phyloP scores from a whole-genome alignment of 2,797 vertebrate genomes.

The Phataginus tetradactyla region DNA sequence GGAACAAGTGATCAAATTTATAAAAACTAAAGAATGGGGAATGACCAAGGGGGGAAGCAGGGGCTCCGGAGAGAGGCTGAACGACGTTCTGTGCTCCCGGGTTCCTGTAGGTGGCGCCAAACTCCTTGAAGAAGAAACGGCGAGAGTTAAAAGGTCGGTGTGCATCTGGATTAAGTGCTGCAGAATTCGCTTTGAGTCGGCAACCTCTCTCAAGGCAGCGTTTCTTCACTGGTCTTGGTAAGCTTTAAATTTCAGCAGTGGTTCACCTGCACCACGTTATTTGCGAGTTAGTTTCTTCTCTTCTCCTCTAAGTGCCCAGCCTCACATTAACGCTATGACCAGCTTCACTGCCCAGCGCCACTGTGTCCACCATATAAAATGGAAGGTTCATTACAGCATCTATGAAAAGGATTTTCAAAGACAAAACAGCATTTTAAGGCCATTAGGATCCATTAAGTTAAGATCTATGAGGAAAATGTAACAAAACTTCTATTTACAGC shows the following conservation, averaged over 20 bases:
- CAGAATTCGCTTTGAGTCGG: background rate
- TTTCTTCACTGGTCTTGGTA: constrained; percentile 50
- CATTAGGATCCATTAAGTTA: fast-evolving
- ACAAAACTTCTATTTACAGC: background rate
- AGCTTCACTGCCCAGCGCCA: background rate
- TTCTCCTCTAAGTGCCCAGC: background rate
- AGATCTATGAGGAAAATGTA: background rate
- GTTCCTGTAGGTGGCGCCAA: constrained; percentile 89
- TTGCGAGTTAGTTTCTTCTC: constrained; percentile 18
- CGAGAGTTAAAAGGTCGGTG: background rate
- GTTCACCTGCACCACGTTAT: background rate
- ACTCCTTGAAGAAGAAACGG: constrained; percentile 82
- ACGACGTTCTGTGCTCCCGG: constrained; percentile 44
- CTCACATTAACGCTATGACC: background rate
- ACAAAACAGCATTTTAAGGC: background rate
- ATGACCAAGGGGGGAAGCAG: background rate
- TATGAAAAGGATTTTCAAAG: background rate
- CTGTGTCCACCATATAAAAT: constrained; percentile 9
- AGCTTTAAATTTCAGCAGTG: background rate
- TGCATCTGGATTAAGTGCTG: background rate
- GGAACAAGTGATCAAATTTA: constrained; percentile 59
- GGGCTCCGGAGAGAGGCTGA: background rate
- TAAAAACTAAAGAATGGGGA: constrained; percentile 56
- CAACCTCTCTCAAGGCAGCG: background rate
- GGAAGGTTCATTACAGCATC: constrained; percentile 29